Base-by-base conservation (phyloP, 2,888 invertebrate genomes). In the Ophion obscuratus region DNA sequence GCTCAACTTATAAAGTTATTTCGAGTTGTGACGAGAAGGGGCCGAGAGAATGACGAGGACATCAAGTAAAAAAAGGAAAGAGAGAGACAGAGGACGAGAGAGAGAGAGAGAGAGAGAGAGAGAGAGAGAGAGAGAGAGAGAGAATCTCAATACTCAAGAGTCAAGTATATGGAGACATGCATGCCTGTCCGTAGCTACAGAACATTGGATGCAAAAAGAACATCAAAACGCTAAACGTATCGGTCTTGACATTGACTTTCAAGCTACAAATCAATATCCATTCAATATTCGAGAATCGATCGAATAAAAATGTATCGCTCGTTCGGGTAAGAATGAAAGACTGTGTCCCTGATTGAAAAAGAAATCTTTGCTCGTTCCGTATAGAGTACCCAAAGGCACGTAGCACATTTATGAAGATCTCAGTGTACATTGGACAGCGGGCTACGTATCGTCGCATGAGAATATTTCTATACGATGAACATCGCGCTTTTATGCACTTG, bases 1-100 rank as follows among this genome's bases (percentile, higher is more conserved):
- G 67, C 77, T 82, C 68, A 70, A 81, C 81, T 78, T 86, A 81
- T 81, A 84, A 84, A 87, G 87, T 87, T 86, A 87, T 87, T 87
- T 87, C 73, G 83, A 86, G 87, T 79, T 61, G 75, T 84, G 87
- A 85, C 79, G 84, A 76, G 74, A 74, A 64, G 66, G 24, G 44
- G 31, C 3, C 24, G n/a, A 61, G 76, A 70, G 57, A 70, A 74
- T 71, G 66, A 62, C 53, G 11, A 20, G 68, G n/a, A 79, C 53
- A 75, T 70, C 68, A 47, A 84, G 70, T 75, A 71, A 70, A 66
- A 61, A 81, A 73, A 62, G 66, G 17, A 53, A 17, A 53, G 53
- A 53, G 53, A 17, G 17, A 53, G 17, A 53, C 17, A 53, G 53
- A 53, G 53, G 5, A 0, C 17, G 59, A 31, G 61, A 20, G 53